phyloP scores from a whole-genome alignment of 1,140 invertebrate species.

The Zaprionus capensis region DNA sequence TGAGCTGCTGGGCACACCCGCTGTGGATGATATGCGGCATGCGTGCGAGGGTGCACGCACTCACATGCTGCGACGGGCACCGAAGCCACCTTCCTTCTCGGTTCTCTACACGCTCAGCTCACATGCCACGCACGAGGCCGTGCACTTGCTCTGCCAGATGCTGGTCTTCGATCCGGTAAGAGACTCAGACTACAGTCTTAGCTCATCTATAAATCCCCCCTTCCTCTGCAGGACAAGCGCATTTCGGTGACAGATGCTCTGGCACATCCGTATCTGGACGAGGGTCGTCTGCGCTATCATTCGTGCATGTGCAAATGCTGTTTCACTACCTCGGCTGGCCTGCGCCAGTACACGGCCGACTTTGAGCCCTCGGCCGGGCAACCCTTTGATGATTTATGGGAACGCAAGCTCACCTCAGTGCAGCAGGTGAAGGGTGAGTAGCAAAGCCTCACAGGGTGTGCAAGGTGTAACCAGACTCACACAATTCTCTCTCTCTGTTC shows the following conservation, averaged over 20 bases:
- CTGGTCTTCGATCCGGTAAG: constrained; percentile 98
- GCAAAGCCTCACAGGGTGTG: background rate
- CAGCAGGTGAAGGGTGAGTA: constrained; percentile 96
- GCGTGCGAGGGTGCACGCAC: constrained; percentile 97
- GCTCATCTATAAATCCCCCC: background rate
- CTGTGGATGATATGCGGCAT: constrained; percentile 96
- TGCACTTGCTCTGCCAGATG: constrained; percentile 99
- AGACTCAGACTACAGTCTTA: background rate
- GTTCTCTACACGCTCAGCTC: constrained; percentile 95
- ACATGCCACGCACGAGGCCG: constrained; percentile 98
- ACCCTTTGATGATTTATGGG: constrained; percentile 97
- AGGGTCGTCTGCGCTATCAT: constrained; percentile 98
- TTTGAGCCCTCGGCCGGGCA: constrained; percentile 96
- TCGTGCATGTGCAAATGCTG: constrained; percentile 99
- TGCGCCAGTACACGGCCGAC: constrained; percentile 95
- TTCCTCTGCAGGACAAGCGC: constrained; percentile 90
- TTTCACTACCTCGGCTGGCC: constrained; percentile 89
- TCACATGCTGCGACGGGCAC: constrained; percentile 95
- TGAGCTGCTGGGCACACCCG: constrained; percentile 98
- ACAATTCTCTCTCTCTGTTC: too few species aligned
- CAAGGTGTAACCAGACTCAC: background rate
- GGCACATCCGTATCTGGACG: constrained; percentile 98
- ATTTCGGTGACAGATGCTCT: constrained; percentile 97
- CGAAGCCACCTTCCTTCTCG: constrained; percentile 94
- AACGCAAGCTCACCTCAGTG: constrained; percentile 95